A percentile compares a stretch with the other conserved stretches of the same genome.
Evolutionary conservation across 1,140 invertebrate species (phyloP).

Genomic region (Trichomalopsis sarcophagae): DNA sequence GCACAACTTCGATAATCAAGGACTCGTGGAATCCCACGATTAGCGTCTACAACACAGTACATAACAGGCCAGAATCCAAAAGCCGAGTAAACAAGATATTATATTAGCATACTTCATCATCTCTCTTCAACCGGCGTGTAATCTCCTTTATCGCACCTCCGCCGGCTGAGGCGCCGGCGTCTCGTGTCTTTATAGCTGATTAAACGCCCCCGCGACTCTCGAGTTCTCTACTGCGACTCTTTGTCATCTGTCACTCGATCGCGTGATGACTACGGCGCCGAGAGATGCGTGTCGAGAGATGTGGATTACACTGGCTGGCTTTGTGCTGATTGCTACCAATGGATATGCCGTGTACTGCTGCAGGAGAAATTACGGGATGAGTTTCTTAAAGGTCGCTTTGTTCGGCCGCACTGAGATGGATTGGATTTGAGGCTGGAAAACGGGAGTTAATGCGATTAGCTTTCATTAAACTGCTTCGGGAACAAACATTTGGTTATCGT

Average conservation of each 20-base stretch:
- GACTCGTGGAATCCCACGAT: neutral
- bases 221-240: neutral
- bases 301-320: neutral
- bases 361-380: neutral
- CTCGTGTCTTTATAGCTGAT: slow-evolving; percentile 17
- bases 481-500: too few relatives aligned
- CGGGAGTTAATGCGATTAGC: neutral
- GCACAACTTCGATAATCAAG: neutral
- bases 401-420: neutral
- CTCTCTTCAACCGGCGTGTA: neutral
- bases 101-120: slow-evolving; percentile 44
- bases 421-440: neutral
- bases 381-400: neutral
- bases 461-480: neutral
- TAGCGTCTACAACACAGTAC: neutral
- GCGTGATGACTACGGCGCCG: neutral
- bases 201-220: slow-evolving; percentile 10
- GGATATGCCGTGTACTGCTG: too few relatives aligned
- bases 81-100: slow-evolving; percentile 36
- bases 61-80: neutral
- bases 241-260: slow-evolving; percentile 12
- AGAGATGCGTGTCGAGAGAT: neutral
- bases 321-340: neutral
- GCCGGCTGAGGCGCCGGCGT: neutral
- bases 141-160: slow-evolving; percentile 34